phyloP scores from a whole-genome alignment of 2,797 vertebrate genomes.

The Falco novaeseelandiae region DNA sequence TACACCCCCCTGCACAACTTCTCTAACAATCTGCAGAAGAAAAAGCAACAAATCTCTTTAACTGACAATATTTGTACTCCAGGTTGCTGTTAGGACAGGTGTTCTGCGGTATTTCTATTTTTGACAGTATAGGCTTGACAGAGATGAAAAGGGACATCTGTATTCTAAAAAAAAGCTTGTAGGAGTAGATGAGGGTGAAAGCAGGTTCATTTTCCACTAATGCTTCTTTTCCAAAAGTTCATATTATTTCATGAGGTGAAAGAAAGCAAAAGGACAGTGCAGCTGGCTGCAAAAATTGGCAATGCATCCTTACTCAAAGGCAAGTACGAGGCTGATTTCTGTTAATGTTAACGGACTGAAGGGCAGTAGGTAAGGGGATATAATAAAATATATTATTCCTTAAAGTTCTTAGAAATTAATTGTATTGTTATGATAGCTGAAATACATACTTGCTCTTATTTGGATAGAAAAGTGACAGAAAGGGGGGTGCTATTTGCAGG shows the following conservation, averaged over 20 bases:
- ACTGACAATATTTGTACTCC: neutral
- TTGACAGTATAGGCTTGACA: neutral
- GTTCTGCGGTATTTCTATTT: slow-evolving; percentile 54
- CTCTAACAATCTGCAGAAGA: neutral
- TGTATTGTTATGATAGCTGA: neutral
- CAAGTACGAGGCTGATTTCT: neutral
- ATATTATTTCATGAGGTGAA: neutral
- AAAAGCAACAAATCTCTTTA: slow-evolving; percentile 40
- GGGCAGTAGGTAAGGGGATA: neutral
- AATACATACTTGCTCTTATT: neutral
- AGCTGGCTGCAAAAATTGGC: neutral
- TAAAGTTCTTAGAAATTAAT: neutral
- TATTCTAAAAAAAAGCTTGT: neutral
- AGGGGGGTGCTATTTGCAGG: neutral
- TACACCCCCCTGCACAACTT: neutral
- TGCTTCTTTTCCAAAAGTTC: neutral
- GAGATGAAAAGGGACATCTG: slow-evolving; percentile 30
- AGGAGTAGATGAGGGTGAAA: neutral
- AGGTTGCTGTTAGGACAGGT: slow-evolving; percentile 31
- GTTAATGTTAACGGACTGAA: neutral
- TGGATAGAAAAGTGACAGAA: neutral
- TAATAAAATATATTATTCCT: neutral
- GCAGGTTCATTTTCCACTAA: neutral
- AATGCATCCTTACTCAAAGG: accelerated
- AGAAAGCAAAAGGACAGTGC: neutral